Conservation (phyloP, 2,797 vertebrate species). For the Rhyacichthys aspro region DNA sequence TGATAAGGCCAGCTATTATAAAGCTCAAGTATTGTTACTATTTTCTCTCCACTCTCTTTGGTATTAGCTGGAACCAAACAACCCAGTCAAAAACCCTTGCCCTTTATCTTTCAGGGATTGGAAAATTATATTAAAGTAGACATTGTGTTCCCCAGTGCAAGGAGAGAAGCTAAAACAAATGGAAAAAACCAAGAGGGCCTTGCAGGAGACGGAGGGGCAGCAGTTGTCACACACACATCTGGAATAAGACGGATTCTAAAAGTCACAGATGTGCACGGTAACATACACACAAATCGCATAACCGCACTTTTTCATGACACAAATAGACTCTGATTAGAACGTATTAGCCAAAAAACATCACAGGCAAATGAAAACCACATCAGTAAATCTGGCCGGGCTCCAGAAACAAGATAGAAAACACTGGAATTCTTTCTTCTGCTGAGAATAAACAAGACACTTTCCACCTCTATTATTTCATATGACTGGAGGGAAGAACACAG, state of each 20-base stretch:
- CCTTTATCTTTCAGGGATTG: constrained; percentile 75
- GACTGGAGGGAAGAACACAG: constrained; percentile 52
- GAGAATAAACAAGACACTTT: constrained; percentile 67
- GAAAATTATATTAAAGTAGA: constrained; percentile 82
- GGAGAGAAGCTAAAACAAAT: constrained; percentile 55
- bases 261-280: constrained; percentile 32
- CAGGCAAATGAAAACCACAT: constrained; percentile 68
- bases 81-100: constrained; percentile 69
- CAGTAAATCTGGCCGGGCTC: constrained; percentile 61
- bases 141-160: constrained; percentile 58
- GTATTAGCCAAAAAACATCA: constrained; percentile 70
- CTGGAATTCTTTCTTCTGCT: constrained; percentile 43
- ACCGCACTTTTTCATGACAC: constrained; percentile 55
- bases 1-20: constrained; percentile 69
- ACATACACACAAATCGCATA: constrained; percentile 29
- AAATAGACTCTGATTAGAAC: constrained; percentile 74
- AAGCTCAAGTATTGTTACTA: constrained; percentile 60
- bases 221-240: constrained; percentile 35
- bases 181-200: constrained; percentile 70
- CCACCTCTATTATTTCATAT: constrained; percentile 61
- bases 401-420: constrained; percentile 39
- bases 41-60: constrained; percentile 62
- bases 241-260: constrained; percentile 37
- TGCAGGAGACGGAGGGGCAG: constrained; percentile 51
- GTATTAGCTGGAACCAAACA: constrained; percentile 74